Percentiles rank a stretch among this genome's conserved stretches.
Conservation (phyloP, 1,140 invertebrate species). For the Calephelis nemesis region DNA sequence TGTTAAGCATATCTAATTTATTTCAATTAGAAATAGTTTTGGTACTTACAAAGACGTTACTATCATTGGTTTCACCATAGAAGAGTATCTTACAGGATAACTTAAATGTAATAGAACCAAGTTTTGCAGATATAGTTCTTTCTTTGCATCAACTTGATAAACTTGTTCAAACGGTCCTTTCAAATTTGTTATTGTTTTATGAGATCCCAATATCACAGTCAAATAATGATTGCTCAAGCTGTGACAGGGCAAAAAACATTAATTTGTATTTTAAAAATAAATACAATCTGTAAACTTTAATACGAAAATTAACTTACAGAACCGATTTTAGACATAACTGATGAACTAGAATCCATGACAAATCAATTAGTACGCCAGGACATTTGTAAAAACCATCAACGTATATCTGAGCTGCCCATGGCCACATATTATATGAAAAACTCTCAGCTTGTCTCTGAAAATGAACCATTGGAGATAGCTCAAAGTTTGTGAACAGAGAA, state of each 20-base stretch:
- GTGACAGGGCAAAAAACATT: constrained; percentile 35
- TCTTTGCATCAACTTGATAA: constrained; percentile 77
- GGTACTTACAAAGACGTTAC: constrained; percentile 67
- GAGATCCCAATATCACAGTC: constrained; percentile 83
- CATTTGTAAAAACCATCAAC: constrained; percentile 83
- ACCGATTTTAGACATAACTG: constrained; percentile 78
- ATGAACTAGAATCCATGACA: constrained; percentile 82
- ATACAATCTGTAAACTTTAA: not conserved
- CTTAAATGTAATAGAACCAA: constrained; percentile 82
- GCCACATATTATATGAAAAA: constrained; percentile 63
- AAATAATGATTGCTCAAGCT: constrained; percentile 82
- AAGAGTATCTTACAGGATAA: constrained; percentile 75
- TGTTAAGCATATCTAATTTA: too few relatives aligned
- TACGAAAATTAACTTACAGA: constrained; percentile 67
- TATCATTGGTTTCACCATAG: constrained; percentile 82
- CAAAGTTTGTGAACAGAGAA: constrained; percentile 51
- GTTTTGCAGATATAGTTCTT: constrained; percentile 75
- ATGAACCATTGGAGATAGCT: constrained; percentile 34
- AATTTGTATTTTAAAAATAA: not conserved
- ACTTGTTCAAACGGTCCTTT: constrained; percentile 85
- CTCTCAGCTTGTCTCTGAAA: constrained; percentile 29
- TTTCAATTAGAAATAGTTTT: not conserved
- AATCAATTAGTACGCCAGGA: constrained; percentile 82
- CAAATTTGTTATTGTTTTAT: constrained; percentile 77
- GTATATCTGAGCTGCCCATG: constrained; percentile 86